These are phyloP conservation scores for Syngnathus scovelli DNA, from an alignment of 2,113 vertebrate genomes.

Conservation along the genomic window DNA sequence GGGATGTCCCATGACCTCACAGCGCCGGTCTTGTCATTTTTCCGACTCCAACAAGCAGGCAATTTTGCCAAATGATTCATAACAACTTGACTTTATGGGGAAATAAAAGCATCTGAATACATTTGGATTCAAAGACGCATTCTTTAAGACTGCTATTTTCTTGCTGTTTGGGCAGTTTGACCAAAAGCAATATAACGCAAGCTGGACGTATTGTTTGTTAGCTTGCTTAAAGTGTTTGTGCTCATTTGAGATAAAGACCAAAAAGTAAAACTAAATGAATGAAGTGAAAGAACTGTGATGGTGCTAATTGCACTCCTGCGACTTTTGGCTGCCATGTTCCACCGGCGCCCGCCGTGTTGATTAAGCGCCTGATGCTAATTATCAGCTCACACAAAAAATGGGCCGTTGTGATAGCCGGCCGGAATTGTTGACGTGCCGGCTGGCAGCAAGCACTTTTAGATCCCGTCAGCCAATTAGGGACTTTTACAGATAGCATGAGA, in stretches of 20 bases:
- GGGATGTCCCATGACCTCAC: slow-evolving; percentile 17
- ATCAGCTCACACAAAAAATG: slow-evolving; percentile 43
- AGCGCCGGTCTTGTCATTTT: neutral
- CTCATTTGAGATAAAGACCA: neutral
- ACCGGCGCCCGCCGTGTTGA: slow-evolving; percentile 4
- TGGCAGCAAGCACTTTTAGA: slow-evolving; percentile 41
- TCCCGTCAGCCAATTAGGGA: slow-evolving; percentile 50
- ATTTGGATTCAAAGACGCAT: neutral
- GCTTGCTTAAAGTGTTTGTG: neutral
- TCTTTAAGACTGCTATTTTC: too few relatives aligned
- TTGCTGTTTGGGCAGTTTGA: neutral
- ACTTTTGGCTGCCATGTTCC: neutral
- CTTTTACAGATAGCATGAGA: slow-evolving; percentile 6
- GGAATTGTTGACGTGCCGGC: slow-evolving; percentile 17
- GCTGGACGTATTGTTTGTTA: too few relatives aligned
- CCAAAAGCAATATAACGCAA: too few relatives aligned
- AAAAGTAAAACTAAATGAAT: neutral
- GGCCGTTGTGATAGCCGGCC: slow-evolving; percentile 24
- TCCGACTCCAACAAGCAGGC: neutral
- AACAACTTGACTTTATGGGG: neutral
- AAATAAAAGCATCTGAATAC: neutral
- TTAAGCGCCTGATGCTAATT: slow-evolving; percentile 34
- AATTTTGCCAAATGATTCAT: neutral
- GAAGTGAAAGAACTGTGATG: neutral
- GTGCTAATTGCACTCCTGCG: neutral